These are phyloP conservation scores for Lagopus leucura DNA, from an alignment of 2,113 vertebrate genomes.

Conservation along the genomic window DNA sequence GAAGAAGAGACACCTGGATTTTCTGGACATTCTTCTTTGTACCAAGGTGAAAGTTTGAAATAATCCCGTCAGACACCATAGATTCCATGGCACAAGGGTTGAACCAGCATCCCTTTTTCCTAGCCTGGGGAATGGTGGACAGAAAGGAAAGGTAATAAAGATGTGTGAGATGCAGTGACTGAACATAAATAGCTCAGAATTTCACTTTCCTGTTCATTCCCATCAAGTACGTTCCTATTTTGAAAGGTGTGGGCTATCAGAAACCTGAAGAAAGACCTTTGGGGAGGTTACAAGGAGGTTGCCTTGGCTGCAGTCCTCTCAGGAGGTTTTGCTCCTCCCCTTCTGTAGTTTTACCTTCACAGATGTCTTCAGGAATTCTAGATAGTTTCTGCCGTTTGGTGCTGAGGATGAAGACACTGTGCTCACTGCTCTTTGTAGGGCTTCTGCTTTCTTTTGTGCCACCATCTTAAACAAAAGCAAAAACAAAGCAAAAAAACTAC, in stretches of 20 bases:
- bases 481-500: not conserved
- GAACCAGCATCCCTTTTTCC: not conserved
- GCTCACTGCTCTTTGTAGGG: not conserved
- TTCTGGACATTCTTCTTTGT: slow-evolving; percentile 90
- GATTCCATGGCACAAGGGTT: not conserved
- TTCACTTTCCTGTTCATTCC: not conserved
- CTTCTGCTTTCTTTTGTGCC: not conserved
- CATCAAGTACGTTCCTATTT: not conserved
- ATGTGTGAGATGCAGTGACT: not conserved
- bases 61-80: slow-evolving; percentile 61
- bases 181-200: not conserved
- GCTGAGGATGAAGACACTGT: not conserved
- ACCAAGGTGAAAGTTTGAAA: slow-evolving; percentile 78
- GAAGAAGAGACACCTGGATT: slow-evolving; percentile 83
- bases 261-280: not conserved
- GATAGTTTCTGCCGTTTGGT: not conserved
- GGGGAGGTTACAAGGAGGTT: not conserved
- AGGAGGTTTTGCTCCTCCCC: not conserved
- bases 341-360: not conserved
- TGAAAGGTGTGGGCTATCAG: not conserved
- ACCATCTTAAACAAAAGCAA: not conserved
- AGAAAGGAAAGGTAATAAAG: not conserved
- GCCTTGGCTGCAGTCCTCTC: not conserved
- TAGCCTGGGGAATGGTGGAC: not conserved
- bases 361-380: not conserved